Conservation (phyloP, 2,888 invertebrate genomes). For the Podabrus alpinus region DNA sequence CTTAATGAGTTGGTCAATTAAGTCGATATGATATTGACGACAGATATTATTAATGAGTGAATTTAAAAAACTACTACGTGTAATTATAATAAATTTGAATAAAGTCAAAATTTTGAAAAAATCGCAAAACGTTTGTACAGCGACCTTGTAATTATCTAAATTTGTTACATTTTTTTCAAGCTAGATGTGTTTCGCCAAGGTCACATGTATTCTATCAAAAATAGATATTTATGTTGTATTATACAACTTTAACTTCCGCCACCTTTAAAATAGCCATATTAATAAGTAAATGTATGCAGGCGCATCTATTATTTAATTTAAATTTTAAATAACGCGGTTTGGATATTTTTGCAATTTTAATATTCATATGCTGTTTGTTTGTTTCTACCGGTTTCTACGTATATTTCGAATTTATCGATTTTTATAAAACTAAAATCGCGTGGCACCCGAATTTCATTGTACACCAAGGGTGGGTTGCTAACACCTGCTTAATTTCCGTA, state of each 20-base stretch:
- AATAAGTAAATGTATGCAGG: neutral
- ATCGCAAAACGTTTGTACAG: neutral
- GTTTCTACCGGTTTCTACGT: neutral
- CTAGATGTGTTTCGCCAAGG: neutral
- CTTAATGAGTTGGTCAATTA: neutral
- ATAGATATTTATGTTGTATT: neutral
- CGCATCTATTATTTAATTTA: neutral
- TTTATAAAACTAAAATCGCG: neutral
- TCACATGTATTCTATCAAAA: neutral
- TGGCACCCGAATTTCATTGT: no score
- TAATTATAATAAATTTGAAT: neutral
- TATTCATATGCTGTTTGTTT: neutral
- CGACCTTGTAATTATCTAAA: constrained; percentile 2
- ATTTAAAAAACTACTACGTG: neutral
- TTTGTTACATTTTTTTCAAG: neutral
- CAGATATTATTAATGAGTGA: neutral
- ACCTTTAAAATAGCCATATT: neutral
- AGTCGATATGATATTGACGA: neutral
- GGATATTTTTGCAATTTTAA: neutral
- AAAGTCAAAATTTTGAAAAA: neutral
- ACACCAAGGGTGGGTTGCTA: no score
- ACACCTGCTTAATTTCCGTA: no score
- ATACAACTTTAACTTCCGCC: neutral
- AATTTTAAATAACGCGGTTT: neutral
- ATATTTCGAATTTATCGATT: neutral